Conservation (phyloP, 2,888 invertebrate species). For the Papilio elwesi region DNA sequence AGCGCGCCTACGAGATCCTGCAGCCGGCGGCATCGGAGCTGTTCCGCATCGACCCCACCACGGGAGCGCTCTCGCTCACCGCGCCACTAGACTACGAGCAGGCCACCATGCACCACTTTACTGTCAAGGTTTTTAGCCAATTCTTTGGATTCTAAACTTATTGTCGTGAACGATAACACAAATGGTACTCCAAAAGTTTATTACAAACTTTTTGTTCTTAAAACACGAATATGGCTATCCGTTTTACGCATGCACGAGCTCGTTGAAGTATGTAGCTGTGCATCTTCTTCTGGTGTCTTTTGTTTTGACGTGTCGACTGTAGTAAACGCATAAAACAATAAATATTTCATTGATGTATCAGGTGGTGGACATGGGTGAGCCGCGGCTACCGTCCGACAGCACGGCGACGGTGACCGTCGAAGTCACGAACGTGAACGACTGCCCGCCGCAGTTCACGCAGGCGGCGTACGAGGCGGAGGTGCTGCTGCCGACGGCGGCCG, state of each 20-base stretch:
- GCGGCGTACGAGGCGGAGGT: constrained; percentile 90
- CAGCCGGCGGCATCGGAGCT: constrained; percentile 90
- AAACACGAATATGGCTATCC: too few species aligned
- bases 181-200: too few species aligned
- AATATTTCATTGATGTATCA: constrained; percentile 44
- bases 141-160: too few species aligned
- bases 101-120: constrained; percentile 88
- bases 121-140: constrained; percentile 86
- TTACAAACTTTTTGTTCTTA: too few species aligned
- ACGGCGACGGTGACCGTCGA: constrained; percentile 91
- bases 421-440: constrained; percentile 94
- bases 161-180: too few species aligned
- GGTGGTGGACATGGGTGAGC: constrained; percentile 93
- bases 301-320: too few species aligned
- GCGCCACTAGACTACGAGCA: constrained; percentile 92
- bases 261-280: too few species aligned
- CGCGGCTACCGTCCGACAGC: constrained; percentile 90
- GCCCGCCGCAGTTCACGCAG: constrained; percentile 91
- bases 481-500: constrained; percentile 91
- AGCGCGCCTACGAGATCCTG: constrained; percentile 93
- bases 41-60: constrained; percentile 94
- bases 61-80: constrained; percentile 93
- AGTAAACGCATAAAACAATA: too few species aligned
- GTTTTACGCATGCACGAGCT: too few species aligned
- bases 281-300: too few species aligned